These are phyloP conservation scores for Himalopsyche tibetana DNA, from an alignment of 2,888 invertebrate species.

Conservation along the genomic window DNA sequence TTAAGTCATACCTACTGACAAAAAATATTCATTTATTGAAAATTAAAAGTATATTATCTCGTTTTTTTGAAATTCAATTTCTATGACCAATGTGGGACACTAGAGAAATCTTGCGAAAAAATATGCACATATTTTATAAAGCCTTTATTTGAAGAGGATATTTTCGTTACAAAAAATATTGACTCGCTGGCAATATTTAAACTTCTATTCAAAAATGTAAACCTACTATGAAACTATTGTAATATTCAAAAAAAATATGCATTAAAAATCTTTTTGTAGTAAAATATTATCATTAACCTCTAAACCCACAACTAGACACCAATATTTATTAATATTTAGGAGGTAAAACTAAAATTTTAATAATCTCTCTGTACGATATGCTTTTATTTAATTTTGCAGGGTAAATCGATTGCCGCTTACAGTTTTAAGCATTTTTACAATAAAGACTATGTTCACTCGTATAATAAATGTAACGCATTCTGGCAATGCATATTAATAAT, in stretches of 20 bases:
- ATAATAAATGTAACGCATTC: constrained; percentile 3
- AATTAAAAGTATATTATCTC: constrained; percentile 24
- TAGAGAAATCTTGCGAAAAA: constrained; percentile 31
- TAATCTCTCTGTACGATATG: not conserved
- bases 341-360: constrained; percentile 11
- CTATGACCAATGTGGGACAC: constrained; percentile 36
- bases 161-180: constrained; percentile 19
- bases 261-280: not conserved
- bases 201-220: not conserved
- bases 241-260: not conserved
- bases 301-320: constrained; percentile 35
- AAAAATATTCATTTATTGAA: constrained; percentile 41
- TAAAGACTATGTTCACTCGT: not conserved
- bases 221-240: not conserved
- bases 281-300: constrained; percentile 18
- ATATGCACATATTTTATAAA: constrained; percentile 35
- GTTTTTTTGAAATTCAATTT: constrained; percentile 39
- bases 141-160: constrained; percentile 33
- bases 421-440: not conserved
- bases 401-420: not conserved
- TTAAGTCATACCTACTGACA: constrained; percentile 52
- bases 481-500: not conserved
- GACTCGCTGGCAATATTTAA: not conserved
- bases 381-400: not conserved
- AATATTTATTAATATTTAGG: constrained; percentile 24